These are phyloP conservation scores for Cromileptes altivelis DNA, from an alignment of 2,113 vertebrate species.

Conservation along the genomic window DNA sequence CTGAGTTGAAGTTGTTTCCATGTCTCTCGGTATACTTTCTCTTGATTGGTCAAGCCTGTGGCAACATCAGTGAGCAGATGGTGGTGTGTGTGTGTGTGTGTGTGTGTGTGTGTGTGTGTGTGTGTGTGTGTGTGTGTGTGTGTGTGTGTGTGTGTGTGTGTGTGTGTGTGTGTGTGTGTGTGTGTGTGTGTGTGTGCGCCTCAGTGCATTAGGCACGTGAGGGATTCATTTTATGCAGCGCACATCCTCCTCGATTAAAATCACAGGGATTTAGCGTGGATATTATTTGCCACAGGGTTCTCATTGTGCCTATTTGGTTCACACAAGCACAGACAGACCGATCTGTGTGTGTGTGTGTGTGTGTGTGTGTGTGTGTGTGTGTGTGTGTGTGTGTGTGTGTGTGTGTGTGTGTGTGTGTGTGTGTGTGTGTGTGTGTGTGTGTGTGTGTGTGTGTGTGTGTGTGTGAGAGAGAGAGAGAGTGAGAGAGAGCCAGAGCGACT, in stretches of 20 bases:
- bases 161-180: constrained; percentile 15
- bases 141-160: constrained; percentile 1
- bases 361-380: background rate
- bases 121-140: constrained; percentile 21
- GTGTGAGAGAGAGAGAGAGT: background rate
- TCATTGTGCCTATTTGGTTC: constrained; percentile 17
- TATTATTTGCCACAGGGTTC: constrained; percentile 11
- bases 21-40: background rate
- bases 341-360: constrained; percentile 5
- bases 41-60: constrained; percentile 34
- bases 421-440: background rate
- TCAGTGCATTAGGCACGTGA: constrained; percentile 36
- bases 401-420: background rate
- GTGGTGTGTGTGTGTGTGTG: constrained; percentile 10
- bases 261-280: constrained; percentile 45
- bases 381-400: background rate
- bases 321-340: background rate
- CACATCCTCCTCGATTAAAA: constrained; percentile 37
- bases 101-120: constrained; percentile 17
- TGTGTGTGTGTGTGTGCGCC: constrained; percentile 22
- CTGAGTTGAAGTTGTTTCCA: background rate
- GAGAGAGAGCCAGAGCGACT: background rate
- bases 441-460: background rate
- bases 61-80: constrained; percentile 51
- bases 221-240: constrained; percentile 28